phyloP scores from a whole-genome alignment of 2,113 vertebrate genomes.

The Odontesthes bonariensis region DNA sequence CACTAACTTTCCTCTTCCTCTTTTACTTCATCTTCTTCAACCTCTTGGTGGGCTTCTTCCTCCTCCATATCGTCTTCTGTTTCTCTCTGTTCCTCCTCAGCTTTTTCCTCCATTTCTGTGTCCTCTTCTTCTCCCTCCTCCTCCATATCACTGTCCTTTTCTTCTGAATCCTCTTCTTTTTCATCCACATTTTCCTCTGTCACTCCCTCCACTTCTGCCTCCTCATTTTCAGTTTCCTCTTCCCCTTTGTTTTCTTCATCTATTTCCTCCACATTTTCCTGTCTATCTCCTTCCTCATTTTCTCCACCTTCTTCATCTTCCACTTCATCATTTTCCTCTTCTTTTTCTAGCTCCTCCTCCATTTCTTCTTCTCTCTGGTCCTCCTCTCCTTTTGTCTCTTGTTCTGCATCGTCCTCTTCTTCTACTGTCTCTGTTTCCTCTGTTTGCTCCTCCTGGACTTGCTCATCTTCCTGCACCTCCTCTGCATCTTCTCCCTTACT shows the following conservation, averaged over 20 bases:
- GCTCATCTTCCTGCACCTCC: background rate
- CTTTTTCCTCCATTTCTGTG: conserved; percentile 8
- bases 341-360: background rate
- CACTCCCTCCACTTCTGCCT: background rate
- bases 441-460: background rate
- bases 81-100: background rate
- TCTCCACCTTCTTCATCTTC: background rate
- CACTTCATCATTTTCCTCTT: background rate
- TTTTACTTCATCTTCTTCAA: conserved; percentile 6
- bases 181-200: background rate
- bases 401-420: background rate
- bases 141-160: background rate
- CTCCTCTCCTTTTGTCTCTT: background rate
- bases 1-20: conserved; percentile 57
- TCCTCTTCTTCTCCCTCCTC: background rate
- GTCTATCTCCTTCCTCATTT: background rate
- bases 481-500: conserved; percentile 18
- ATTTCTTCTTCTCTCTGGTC: background rate
- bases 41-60: conserved; percentile 15
- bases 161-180: background rate
- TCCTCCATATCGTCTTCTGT: background rate
- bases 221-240: background rate
- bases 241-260: background rate
- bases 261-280: background rate
- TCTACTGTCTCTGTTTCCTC: background rate